Evolutionary conservation across 2,888 invertebrate species (phyloP).

Genomic region (Tribolium freemani): DNA sequence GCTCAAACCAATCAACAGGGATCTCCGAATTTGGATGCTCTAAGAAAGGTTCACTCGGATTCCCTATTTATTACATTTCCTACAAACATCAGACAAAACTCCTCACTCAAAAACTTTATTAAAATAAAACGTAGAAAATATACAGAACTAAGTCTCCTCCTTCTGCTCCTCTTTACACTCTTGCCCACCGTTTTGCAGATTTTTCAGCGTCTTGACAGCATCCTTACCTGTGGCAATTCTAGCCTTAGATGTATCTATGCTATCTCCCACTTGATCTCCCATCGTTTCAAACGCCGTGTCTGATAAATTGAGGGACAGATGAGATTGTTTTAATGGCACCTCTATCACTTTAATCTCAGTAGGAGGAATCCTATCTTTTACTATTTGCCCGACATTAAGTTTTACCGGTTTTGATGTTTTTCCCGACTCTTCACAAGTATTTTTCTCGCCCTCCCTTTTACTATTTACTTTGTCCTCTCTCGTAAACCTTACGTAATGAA

Average conservation of each 20-base stretch:
- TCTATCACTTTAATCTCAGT: slow-evolving; percentile 61
- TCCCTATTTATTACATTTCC: slow-evolving; percentile 57
- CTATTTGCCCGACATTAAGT: slow-evolving; percentile 56
- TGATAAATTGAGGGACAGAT: slow-evolving; percentile 60
- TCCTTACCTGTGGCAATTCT: slow-evolving; percentile 59
- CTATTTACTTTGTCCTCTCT: background rate
- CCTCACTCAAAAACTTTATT: too few species aligned
- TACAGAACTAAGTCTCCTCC: background rate
- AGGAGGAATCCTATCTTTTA: slow-evolving; percentile 59
- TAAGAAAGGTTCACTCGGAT: slow-evolving; percentile 43
- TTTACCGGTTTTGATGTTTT: slow-evolving; percentile 30
- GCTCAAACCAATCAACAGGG: slow-evolving; percentile 63
- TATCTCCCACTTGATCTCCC: slow-evolving; percentile 65
- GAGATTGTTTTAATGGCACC: slow-evolving; percentile 61
- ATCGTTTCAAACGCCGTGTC: slow-evolving; percentile 65
- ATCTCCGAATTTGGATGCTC: slow-evolving; percentile 26
- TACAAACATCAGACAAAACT: too few species aligned
- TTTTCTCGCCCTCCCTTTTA: slow-evolving; percentile 30
- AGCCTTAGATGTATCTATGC: slow-evolving; percentile 61
- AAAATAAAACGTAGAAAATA: too few species aligned
- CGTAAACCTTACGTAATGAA: background rate
- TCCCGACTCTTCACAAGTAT: slow-evolving; percentile 3
- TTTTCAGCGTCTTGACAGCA: slow-evolving; percentile 57
- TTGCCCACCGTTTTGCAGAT: slow-evolving; percentile 50
- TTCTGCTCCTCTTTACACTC: slow-evolving; percentile 6